Evolutionary conservation across 2,888 invertebrate species (phyloP).

Genomic region (Cephus spinipes): DNA sequence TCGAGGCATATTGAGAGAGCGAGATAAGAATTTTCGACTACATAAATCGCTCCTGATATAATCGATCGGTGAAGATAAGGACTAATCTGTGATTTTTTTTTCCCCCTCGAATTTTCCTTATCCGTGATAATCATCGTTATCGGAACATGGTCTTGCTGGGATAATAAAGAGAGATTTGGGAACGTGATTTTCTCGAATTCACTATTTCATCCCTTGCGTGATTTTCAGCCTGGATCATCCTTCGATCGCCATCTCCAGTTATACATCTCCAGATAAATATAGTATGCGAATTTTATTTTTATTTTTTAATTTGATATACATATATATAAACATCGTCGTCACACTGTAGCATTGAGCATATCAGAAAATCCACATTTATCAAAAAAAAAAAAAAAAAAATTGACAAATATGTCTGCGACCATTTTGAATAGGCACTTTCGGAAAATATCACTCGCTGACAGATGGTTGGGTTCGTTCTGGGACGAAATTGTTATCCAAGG

Average conservation of each 20-base stretch:
- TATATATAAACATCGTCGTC: too few relatives aligned
- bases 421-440: neutral
- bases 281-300: too few relatives aligned
- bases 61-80: neutral
- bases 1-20: neutral
- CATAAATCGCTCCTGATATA: neutral
- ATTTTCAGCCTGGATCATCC: neutral
- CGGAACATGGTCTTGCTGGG: neutral
- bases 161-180: neutral
- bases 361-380: neutral
- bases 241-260: neutral
- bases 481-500: neutral
- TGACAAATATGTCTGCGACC: too few relatives aligned
- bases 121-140: neutral
- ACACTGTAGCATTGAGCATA: neutral
- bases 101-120: neutral
- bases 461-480: neutral
- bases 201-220: neutral
- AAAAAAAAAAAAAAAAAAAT: too few relatives aligned
- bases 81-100: neutral
- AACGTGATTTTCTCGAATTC: neutral
- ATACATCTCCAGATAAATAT: too few relatives aligned
- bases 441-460: neutral
- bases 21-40: neutral
- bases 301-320: too few relatives aligned